Conservation (phyloP, 2,888 invertebrate species). For the Idaea dimidiata region DNA sequence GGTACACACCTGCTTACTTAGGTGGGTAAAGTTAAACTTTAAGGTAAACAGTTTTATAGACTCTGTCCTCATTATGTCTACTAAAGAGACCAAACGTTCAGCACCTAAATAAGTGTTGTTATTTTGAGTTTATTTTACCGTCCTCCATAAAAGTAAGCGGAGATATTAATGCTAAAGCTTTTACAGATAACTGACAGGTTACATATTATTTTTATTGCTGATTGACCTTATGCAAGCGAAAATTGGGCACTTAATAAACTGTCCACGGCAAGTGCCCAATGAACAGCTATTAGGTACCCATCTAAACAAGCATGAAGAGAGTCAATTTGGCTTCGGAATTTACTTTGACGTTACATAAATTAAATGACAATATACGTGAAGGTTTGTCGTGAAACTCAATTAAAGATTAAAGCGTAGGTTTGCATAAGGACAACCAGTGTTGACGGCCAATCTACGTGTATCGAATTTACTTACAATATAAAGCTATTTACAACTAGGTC, state of each 20-base stretch:
- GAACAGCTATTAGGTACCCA: neutral
- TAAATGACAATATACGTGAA: neutral
- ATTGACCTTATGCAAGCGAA: constrained; percentile 26
- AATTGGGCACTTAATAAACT: constrained; percentile 16
- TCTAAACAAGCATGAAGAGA: constrained; percentile 8
- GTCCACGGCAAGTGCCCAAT: neutral
- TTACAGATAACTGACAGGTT: neutral
- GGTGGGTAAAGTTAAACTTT: neutral
- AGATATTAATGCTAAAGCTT: neutral
- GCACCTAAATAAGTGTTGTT: neutral
- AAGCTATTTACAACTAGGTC: neutral
- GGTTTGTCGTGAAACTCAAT: neutral
- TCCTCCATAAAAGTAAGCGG: neutral
- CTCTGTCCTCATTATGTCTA: too few relatives aligned
- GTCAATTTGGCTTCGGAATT: neutral
- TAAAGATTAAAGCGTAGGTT: constrained; percentile 51
- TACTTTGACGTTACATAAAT: neutral
- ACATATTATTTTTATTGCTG: constrained; percentile 17
- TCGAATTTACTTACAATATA: constrained; percentile 42
- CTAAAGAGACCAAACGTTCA: neutral
- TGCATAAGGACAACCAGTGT: constrained; percentile 53
- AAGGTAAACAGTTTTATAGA: too few relatives aligned
- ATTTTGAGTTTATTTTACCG: neutral
- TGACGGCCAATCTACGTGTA: constrained; percentile 55
- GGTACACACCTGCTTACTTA: neutral